A percentile compares a stretch with the other conserved stretches of the same genome.
These are phyloP conservation scores for Watsonalla binaria DNA, from an alignment of 2,888 invertebrate species.

Conservation along the genomic window DNA sequence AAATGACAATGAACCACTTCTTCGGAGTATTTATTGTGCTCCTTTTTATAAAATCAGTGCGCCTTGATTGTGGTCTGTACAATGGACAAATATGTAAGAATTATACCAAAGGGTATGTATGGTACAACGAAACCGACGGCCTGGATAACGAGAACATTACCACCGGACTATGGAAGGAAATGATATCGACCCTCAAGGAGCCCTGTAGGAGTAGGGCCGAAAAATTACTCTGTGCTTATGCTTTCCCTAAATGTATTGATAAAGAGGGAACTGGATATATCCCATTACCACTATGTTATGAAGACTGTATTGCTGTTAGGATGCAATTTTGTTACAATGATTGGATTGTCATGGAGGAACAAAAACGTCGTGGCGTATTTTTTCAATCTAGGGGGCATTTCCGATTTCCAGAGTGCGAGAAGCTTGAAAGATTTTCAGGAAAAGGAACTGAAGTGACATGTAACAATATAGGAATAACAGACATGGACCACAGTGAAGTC, in stretches of 20 bases:
- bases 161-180: constrained; percentile 90
- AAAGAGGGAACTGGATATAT: constrained; percentile 81
- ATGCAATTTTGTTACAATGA: constrained; percentile 95
- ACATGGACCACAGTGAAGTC: constrained; percentile 87
- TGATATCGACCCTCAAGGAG: constrained; percentile 87
- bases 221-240: constrained; percentile 93
- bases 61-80: constrained; percentile 91
- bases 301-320: constrained; percentile 95
- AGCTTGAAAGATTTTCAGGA: constrained; percentile 84
- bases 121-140: constrained; percentile 87
- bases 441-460: constrained; percentile 83
- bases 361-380: constrained; percentile 87
- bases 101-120: constrained; percentile 84
- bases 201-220: constrained; percentile 93
- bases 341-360: constrained; percentile 94
- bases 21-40: constrained; percentile 54
- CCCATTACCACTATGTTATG: constrained; percentile 90
- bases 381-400: constrained; percentile 92
- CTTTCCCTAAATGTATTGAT: constrained; percentile 91
- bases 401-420: constrained; percentile 90
- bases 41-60: constrained; percentile 62
- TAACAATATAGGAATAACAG: constrained; percentile 90
- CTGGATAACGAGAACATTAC: constrained; percentile 92
- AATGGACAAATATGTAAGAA: constrained; percentile 89
- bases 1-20: constrained; percentile 53